A percentile compares a stretch with the other conserved stretches of the same genome.
These are phyloP conservation scores for Ploceus nigricollis DNA, from an alignment of 2,113 vertebrate genomes.

Conservation along the genomic window DNA sequence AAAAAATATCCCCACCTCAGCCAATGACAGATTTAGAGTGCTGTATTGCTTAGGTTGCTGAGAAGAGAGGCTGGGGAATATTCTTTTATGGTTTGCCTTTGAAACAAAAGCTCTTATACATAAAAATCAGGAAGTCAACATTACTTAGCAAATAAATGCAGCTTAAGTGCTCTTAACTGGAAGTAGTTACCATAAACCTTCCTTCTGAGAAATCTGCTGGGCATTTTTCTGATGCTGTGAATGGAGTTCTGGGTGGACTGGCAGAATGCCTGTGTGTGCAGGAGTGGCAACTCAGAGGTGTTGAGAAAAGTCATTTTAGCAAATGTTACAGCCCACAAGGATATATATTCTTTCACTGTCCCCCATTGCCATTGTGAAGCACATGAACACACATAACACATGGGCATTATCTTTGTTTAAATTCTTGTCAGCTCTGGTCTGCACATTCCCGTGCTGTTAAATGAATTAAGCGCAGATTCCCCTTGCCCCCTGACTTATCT, in stretches of 20 bases:
- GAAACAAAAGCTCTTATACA: background rate
- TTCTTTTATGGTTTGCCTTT: background rate
- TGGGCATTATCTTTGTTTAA: background rate
- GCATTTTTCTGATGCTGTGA: background rate
- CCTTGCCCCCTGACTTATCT: background rate
- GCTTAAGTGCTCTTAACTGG: background rate
- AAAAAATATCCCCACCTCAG: background rate
- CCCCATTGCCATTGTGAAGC: background rate
- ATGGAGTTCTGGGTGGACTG: background rate
- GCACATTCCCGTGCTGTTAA: background rate
- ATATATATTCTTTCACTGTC: background rate
- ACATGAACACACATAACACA: background rate
- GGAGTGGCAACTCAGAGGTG: background rate
- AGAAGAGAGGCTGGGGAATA: background rate
- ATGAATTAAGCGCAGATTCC: background rate
- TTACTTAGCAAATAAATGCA: background rate
- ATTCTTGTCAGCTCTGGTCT: background rate
- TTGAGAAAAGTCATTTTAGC: background rate
- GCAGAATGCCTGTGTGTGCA: background rate
- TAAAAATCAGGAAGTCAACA: constrained; percentile 19
- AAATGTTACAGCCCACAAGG: background rate
- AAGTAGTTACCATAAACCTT: background rate
- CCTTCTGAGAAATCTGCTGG: background rate
- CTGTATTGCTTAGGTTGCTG: background rate
- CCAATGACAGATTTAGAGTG: background rate